Base-by-base conservation (phyloP, 1,140 invertebrate genomes). In the Bilobella aurantiaca region DNA sequence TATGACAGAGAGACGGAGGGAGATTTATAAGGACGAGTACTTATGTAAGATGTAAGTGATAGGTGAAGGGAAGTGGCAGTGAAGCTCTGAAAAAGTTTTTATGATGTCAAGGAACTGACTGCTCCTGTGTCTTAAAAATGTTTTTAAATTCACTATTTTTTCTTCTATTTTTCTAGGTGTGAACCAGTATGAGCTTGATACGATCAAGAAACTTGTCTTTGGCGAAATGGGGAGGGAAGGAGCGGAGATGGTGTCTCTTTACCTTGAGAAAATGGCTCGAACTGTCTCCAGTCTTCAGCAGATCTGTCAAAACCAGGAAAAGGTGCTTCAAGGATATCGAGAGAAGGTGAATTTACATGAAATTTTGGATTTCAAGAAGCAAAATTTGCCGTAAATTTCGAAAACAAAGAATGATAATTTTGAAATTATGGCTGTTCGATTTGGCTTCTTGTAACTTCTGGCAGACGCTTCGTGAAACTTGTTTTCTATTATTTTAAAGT, bases 241-340 rank as follows among this genome's bases (percentile, higher is more conserved):
- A 46, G 69, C 69, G 29, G 69, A 62, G 18, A 25, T 46, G 3
- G 69, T 70, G 28, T 62, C 34, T 25, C 31, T 58, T 31, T 42
- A 66, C 28, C 23, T 70, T 23, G 68, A 70, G 32, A 70, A 62
- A 62, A 30, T 67, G 59, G 34, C 31, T 29, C 31, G 27, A 47
- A 65, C 57, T 64, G 63, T 70, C 65, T 70, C 65, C 62, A 61
- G 28, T 28, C 46, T 70, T 2, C 60, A 70, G 42, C 42, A 70
- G 62, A 70, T 70, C 57, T 70, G 68, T 62, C 57, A 31, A 42
- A 62, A 30, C 0, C 68, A 70, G 49, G 65, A 70, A 21, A 58
- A 47, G 30, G 16, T 23, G 1, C 25, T 68, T 21, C 21, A 30
- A 61, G 21, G 30, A 37, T 21, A 3, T n/a, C 18, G 14, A n/a